These are phyloP conservation scores for Megamerina dolium DNA, from an alignment of 2,888 invertebrate species.

Conservation along the genomic window DNA sequence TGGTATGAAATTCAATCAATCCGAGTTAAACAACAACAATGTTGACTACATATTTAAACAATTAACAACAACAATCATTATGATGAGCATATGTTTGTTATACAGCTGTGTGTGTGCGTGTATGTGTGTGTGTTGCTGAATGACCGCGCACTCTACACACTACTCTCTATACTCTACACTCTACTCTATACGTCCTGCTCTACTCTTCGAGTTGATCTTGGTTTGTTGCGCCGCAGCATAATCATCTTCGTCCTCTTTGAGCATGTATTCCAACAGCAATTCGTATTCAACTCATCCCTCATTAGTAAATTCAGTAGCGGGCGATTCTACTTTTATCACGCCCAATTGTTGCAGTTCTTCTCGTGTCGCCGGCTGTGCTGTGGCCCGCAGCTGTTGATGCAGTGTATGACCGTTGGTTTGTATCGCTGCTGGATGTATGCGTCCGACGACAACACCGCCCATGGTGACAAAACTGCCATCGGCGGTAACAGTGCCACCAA, in stretches of 20 bases:
- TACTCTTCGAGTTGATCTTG: no score
- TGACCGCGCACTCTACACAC: no score
- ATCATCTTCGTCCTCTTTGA: constrained; percentile 32
- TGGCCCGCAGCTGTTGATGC: constrained; percentile 24
- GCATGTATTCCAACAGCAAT: constrained; percentile 38
- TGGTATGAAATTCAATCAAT: no score
- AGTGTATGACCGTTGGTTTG: constrained; percentile 20
- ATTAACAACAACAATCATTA: no score
- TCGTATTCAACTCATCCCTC: constrained; percentile 42
- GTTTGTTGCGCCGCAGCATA: no score
- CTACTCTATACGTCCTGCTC: no score
- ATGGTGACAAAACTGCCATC: constrained; percentile 43
- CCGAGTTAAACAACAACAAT: no score
- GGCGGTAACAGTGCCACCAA: constrained; percentile 38
- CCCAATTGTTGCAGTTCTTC: constrained; percentile 38
- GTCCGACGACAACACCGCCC: constrained; percentile 43
- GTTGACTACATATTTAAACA: no score
- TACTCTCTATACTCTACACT: no score
- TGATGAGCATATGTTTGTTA: constrained; percentile 9
- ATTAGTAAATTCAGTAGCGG: constrained; percentile 21
- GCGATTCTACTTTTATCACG: constrained; percentile 37
- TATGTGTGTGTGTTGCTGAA: constrained; percentile 1
- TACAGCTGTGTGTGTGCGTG: neutral
- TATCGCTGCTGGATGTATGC: constrained; percentile 28
- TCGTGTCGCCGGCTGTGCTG: constrained; percentile 23